A percentile compares a stretch with the other conserved stretches of the same genome.
phyloP scores from a whole-genome alignment of 2,888 invertebrate genomes.

The Stenoptilia bipunctidactyla region DNA sequence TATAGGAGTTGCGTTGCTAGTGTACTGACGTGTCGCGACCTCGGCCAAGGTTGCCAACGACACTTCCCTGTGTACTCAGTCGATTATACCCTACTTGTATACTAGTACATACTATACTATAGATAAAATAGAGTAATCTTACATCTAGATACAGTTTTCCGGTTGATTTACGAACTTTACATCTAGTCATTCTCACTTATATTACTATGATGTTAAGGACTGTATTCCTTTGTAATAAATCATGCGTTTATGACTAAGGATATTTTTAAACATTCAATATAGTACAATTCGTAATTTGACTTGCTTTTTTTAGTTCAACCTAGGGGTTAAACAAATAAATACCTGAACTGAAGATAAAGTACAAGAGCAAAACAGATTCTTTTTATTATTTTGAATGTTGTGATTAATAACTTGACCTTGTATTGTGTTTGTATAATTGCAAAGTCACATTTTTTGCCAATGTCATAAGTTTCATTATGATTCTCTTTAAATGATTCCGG shows the following conservation, averaged over 20 bases:
- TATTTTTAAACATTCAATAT: too few relatives aligned
- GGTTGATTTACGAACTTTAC: background rate
- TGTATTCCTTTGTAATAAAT: too few relatives aligned
- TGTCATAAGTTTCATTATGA: background rate
- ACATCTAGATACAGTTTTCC: constrained; percentile 6
- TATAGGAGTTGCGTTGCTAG: constrained; percentile 41
- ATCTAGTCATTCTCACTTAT: too few relatives aligned
- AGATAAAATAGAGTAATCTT: constrained; percentile 8
- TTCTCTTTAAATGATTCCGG: constrained; percentile 2
- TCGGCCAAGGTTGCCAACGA: constrained; percentile 58
- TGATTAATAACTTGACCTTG: background rate
- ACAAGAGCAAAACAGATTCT: background rate
- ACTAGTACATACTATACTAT: constrained; percentile 23
- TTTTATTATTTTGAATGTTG: background rate
- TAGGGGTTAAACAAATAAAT: too few relatives aligned
- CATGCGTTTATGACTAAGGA: too few relatives aligned
- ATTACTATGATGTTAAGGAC: too few relatives aligned
- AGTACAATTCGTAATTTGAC: too few relatives aligned
- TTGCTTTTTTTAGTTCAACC: too few relatives aligned
- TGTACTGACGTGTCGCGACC: constrained; percentile 49
- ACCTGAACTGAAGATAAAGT: too few relatives aligned
- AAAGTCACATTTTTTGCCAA: constrained; percentile 1
- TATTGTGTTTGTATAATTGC: background rate
- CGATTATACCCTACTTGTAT: constrained; percentile 40
- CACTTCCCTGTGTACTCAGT: constrained; percentile 64